phyloP scores from a whole-genome alignment of 2,113 vertebrate species.

The Aspidoscelis tigris region DNA sequence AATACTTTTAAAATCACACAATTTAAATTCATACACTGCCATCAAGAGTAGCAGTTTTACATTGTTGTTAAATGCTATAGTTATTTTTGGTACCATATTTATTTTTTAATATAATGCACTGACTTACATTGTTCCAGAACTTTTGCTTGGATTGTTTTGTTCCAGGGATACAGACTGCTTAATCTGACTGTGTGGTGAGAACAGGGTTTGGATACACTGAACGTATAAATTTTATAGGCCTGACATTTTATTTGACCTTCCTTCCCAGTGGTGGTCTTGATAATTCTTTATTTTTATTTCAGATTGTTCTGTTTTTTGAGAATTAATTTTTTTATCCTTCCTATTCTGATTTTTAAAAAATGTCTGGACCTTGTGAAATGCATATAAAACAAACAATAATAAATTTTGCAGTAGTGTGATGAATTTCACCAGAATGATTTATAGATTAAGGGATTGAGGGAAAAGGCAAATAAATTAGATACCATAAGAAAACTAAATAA shows the following conservation, averaged over 20 bases:
- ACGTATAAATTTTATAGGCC: too few species aligned
- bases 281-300: constrained; percentile 1
- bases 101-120: too few species aligned
- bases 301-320: constrained; percentile 28
- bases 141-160: too few species aligned
- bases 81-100: too few species aligned
- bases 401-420: constrained; percentile 32
- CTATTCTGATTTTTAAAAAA: not conserved
- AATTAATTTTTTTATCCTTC: constrained; percentile 17
- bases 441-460: not conserved
- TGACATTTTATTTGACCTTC: not conserved
- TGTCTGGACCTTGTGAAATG: constrained; percentile 35
- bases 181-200: too few species aligned
- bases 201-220: not conserved
- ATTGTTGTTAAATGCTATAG: too few species aligned
- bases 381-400: constrained; percentile 19
- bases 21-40: too few species aligned
- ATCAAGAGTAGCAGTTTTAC: too few species aligned
- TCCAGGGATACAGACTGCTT: too few species aligned
- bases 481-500: not conserved
- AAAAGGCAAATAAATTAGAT: not conserved
- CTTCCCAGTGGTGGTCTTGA: not conserved
- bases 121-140: too few species aligned
- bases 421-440: constrained; percentile 34
- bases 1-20: too few species aligned